Percentiles rank a stretch among this genome's conserved stretches.
Conservation (phyloP, 2,888 invertebrate species). For the Hirtodrosophila confusa region DNA sequence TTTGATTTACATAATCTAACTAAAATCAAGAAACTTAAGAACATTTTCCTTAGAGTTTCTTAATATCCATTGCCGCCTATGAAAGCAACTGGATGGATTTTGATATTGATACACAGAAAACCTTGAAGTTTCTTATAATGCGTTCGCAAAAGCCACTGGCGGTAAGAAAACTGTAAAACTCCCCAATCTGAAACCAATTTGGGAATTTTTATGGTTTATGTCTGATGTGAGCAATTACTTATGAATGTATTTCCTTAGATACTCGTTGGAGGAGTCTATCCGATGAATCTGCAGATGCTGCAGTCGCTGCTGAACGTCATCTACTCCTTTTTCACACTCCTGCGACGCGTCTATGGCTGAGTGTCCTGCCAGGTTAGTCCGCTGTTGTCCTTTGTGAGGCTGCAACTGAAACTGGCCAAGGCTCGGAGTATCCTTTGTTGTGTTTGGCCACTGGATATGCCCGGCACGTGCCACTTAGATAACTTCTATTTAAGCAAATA, state of each 20-base stretch:
- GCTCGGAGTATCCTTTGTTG: conserved; percentile 27
- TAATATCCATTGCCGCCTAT: conserved; percentile 73
- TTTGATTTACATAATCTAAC: neutral
- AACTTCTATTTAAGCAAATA: conserved; percentile 81
- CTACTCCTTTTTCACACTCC: conserved; percentile 78
- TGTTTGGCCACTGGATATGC: conserved; percentile 52
- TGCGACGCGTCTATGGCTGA: conserved; percentile 78
- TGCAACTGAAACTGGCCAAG: conserved; percentile 44
- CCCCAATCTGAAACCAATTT: neutral
- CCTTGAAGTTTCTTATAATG: conserved; percentile 70
- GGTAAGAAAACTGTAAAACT: conserved; percentile 45
- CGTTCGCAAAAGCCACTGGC: conserved; percentile 74
- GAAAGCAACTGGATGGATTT: conserved; percentile 77
- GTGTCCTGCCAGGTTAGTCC: conserved; percentile 13
- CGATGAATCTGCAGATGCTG: conserved; percentile 78
- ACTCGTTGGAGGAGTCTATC: conserved; percentile 75
- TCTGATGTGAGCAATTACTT: conserved; percentile 17
- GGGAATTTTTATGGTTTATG: conserved; percentile 14
- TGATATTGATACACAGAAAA: conserved; percentile 68
- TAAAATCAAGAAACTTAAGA: neutral
- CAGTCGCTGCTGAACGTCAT: conserved; percentile 78
- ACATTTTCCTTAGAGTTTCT: conserved; percentile 54
- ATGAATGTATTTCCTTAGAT: conserved; percentile 52
- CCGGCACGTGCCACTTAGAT: conserved; percentile 69
- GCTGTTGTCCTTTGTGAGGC: conserved; percentile 4